Conservation (phyloP, 2,797 vertebrate species). For the Anisognathus igniventris region DNA sequence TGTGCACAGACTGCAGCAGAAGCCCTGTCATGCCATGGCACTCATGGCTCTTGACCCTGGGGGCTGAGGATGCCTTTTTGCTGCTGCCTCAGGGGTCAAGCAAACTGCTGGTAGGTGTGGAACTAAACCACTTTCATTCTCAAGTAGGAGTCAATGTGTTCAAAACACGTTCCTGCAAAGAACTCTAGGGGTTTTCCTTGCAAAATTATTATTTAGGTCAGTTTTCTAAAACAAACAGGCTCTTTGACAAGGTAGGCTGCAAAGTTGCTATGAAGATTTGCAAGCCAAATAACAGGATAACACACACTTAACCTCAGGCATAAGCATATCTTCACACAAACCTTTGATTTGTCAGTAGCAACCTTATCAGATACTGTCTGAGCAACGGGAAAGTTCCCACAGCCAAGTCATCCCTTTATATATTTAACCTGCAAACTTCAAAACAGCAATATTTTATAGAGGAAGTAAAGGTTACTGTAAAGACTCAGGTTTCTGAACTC, state of each 20-base stretch:
- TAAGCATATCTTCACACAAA: neutral
- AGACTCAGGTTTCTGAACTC: neutral
- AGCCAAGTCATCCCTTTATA: neutral
- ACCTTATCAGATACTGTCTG: neutral
- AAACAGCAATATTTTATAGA: conserved; percentile 1
- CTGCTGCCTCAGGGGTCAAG: neutral
- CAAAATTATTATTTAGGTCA: neutral
- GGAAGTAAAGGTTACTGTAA: conserved; percentile 58
- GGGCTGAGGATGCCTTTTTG: neutral
- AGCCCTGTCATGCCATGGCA: neutral
- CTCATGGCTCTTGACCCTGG: neutral
- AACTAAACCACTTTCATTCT: neutral
- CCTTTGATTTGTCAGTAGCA: neutral
- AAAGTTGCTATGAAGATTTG: neutral
- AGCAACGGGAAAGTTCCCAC: neutral
- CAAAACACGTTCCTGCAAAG: neutral
- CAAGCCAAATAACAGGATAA: neutral
- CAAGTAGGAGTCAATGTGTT: neutral
- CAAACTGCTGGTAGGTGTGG: neutral
- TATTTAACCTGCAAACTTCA: conserved; percentile 25
- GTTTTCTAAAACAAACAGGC: neutral
- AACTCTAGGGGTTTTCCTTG: neutral
- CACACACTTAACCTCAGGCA: neutral
- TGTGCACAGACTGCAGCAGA: neutral
- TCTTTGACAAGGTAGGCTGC: neutral